A percentile compares a stretch with the other conserved stretches of the same genome.
Conservation (phyloP, 2,888 invertebrate species). For the Apotomis turbidana region DNA sequence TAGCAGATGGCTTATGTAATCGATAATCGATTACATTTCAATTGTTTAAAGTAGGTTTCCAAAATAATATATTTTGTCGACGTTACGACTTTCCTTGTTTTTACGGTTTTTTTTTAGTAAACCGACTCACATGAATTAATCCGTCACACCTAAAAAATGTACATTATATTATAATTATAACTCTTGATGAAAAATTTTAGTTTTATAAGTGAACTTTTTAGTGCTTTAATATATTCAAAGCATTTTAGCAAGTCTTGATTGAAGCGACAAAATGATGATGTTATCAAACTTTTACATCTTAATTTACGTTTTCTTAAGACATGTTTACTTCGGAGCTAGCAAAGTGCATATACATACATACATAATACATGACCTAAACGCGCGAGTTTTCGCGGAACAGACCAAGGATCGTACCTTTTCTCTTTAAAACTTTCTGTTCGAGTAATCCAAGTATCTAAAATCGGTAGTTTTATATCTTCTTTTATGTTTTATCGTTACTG, state of each 20-base stretch:
- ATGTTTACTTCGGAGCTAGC: not conserved
- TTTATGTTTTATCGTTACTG: conserved; percentile 28
- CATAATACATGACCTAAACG: not conserved
- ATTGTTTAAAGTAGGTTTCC: no score
- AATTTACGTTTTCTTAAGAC: not conserved
- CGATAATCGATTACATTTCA: no score
- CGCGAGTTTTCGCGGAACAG: not conserved
- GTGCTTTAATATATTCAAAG: conserved; percentile 4
- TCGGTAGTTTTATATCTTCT: conserved; percentile 33
- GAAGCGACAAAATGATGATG: not conserved
- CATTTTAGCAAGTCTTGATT: conserved; percentile 5
- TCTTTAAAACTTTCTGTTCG: conserved; percentile 19
- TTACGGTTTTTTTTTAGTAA: no score
- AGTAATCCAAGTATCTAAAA: conserved; percentile 26
- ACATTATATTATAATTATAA: not conserved
- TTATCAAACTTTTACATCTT: not conserved
- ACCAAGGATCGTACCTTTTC: conserved; percentile 17
- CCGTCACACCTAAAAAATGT: not conserved
- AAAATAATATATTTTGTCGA: no score
- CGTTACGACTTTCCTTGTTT: no score
- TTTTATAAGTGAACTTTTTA: not conserved
- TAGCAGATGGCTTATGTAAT: no score
- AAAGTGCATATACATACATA: conserved; percentile 1
- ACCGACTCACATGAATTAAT: not conserved
- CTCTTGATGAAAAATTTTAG: not conserved